Percentiles rank a stretch among this genome's conserved stretches.
These are phyloP conservation scores for Polypterus senegalus DNA, from an alignment of 2,113 vertebrate species.

Conservation along the genomic window DNA sequence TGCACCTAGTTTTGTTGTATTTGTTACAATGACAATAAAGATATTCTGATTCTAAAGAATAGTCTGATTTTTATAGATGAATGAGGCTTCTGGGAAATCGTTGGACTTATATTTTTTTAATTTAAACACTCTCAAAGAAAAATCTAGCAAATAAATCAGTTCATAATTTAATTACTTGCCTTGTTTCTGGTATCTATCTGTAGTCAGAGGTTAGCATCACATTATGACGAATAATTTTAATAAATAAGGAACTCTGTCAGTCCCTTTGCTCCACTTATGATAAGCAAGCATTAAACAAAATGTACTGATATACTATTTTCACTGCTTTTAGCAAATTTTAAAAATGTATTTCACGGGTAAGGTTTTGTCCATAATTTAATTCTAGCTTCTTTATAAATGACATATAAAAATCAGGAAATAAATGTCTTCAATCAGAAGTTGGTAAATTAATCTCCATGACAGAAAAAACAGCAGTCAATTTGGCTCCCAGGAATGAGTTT, in stretches of 20 bases:
- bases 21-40: too few relatives aligned
- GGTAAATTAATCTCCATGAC: neutral
- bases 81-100: neutral
- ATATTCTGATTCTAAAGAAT: too few relatives aligned
- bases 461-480: neutral
- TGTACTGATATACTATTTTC: neutral
- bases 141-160: neutral
- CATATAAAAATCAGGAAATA: neutral
- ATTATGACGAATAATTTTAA: neutral
- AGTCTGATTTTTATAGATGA: too few relatives aligned
- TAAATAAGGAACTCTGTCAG: neutral
- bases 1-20: too few relatives aligned
- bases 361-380: neutral
- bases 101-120: conserved; percentile 8
- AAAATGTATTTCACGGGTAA: neutral
- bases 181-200: too few relatives aligned
- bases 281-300: neutral
- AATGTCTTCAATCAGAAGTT: neutral
- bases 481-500: neutral
- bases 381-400: neutral
- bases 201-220: neutral
- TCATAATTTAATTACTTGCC: neutral
- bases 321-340: neutral
- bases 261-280: neutral
- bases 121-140: neutral